These are phyloP conservation scores for Notiomystis cincta DNA, from an alignment of 2,113 vertebrate species.

Conservation along the genomic window DNA sequence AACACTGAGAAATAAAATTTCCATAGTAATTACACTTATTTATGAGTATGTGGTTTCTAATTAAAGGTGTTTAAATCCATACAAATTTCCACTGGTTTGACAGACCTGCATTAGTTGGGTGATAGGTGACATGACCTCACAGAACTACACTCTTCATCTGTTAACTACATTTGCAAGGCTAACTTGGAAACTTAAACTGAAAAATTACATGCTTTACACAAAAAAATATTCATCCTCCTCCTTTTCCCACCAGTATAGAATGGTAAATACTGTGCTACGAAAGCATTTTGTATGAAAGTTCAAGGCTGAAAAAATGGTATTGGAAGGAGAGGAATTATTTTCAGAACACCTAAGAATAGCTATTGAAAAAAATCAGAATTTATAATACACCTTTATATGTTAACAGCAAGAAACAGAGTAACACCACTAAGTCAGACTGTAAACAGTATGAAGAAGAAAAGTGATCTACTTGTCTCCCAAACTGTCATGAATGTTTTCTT, in stretches of 20 bases:
- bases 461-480: background rate
- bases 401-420: background rate
- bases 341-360: background rate
- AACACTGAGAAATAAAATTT: background rate
- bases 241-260: background rate
- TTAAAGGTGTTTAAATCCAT: background rate
- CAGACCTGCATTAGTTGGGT: background rate
- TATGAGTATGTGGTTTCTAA: background rate
- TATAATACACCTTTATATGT: background rate
- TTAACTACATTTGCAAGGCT: background rate
- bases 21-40: background rate
- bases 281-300: background rate
- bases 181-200: background rate
- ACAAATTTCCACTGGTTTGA: background rate
- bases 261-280: background rate
- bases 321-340: background rate
- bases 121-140: background rate
- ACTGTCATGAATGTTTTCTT: background rate
- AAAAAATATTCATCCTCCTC: background rate
- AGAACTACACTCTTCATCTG: background rate
- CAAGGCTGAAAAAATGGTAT: background rate
- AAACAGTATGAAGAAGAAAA: background rate
- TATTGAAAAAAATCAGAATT: background rate
- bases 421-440: background rate
- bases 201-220: background rate